These are phyloP conservation scores for Conchocele bisecta DNA, from an alignment of 2,888 invertebrate genomes.

Conservation along the genomic window DNA sequence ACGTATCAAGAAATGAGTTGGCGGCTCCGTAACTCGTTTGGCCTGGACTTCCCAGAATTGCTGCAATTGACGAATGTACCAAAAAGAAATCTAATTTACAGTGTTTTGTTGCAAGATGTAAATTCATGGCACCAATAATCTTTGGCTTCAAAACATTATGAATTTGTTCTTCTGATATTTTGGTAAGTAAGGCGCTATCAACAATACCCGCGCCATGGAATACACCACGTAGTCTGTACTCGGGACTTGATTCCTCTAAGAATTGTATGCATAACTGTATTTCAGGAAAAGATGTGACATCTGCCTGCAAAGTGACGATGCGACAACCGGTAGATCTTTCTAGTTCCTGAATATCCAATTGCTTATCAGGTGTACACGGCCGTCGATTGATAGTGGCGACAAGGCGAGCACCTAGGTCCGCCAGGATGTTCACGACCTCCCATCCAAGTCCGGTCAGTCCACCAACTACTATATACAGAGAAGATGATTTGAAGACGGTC, in stretches of 20 bases:
- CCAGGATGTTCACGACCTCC: conserved; percentile 63
- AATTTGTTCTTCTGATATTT: conserved; percentile 43
- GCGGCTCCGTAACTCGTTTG: conserved; percentile 70
- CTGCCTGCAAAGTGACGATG: conserved; percentile 51
- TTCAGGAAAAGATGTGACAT: conserved; percentile 55
- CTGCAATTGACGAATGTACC: conserved; percentile 66
- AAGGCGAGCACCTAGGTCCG: conserved; percentile 58
- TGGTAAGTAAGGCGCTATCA: conserved; percentile 33
- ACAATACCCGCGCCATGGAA: conserved; percentile 65
- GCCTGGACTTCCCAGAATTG: conserved; percentile 63
- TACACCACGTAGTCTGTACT: conserved; percentile 53
- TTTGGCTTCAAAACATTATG: conserved; percentile 44
- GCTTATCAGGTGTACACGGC: conserved; percentile 25
- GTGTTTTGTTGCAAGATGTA: conserved; percentile 56
- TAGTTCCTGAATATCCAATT: conserved; percentile 40
- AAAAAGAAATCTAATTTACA: conserved; percentile 65
- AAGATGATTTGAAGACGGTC: conserved; percentile 30
- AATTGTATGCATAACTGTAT: conserved; percentile 37
- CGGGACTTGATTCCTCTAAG: conserved; percentile 28
- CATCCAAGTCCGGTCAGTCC: conserved; percentile 73
- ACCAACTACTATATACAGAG: conserved; percentile 66
- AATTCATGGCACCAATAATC: conserved; percentile 64
- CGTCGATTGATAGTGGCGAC: conserved; percentile 65
- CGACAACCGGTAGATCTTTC: conserved; percentile 29
- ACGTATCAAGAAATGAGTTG: conserved; percentile 64